Conservation (phyloP, 2,113 vertebrate species). For the Barbus barbus region DNA sequence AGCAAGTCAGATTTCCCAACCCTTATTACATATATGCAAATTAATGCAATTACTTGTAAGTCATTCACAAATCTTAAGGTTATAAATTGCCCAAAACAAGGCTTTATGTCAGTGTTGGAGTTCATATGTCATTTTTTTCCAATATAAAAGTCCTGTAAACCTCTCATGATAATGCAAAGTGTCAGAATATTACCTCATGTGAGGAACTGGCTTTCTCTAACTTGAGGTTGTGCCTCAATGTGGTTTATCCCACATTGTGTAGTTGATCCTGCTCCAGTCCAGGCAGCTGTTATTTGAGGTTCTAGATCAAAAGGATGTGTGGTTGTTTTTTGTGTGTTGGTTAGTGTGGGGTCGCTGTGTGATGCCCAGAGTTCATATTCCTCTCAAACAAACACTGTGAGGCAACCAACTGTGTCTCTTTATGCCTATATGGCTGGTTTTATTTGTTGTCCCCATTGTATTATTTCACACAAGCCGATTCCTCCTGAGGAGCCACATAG, state of each 20-base stretch:
- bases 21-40: background rate
- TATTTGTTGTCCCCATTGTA: slow-evolving; percentile 7
- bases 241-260: too few species aligned
- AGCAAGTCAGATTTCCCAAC: too few species aligned
- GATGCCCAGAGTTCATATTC: background rate
- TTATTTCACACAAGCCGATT: slow-evolving; percentile 24
- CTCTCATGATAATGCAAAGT: too few species aligned
- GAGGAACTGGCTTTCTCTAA: too few species aligned
- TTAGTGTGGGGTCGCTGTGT: background rate
- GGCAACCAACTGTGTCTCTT: slow-evolving; percentile 4
- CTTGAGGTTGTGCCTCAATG: background rate
- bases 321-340: background rate
- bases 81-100: too few species aligned
- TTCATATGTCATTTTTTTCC: too few species aligned
- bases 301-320: background rate
- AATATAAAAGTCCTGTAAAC: too few species aligned
- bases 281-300: too few species aligned
- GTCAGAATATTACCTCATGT: too few species aligned
- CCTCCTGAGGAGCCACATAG: slow-evolving; percentile 12
- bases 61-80: background rate
- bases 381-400: background rate
- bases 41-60: background rate
- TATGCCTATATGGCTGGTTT: background rate
- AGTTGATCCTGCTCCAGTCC: slow-evolving; percentile 2
- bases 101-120: too few species aligned